These are phyloP conservation scores for Phengaris alcon DNA, from an alignment of 2,888 invertebrate genomes.

Conservation along the genomic window DNA sequence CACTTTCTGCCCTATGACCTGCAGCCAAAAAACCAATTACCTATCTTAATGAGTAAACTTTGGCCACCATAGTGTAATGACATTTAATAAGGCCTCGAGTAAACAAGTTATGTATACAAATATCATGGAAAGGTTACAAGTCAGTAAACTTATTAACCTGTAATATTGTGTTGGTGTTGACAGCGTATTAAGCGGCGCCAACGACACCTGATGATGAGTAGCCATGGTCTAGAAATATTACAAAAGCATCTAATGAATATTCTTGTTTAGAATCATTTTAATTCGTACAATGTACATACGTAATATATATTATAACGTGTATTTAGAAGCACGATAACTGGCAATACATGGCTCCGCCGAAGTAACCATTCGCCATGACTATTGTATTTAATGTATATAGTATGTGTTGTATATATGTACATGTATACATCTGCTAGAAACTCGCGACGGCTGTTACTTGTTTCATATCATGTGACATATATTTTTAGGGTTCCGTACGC, in stretches of 20 bases:
- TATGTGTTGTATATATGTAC: no score
- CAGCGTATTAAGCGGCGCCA: not conserved
- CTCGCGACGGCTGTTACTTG: no score
- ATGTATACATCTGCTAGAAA: no score
- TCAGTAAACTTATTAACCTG: not conserved
- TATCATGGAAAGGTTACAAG: not conserved
- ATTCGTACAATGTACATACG: no score
- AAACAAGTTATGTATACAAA: not conserved
- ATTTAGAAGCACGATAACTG: no score
- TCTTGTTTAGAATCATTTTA: no score
- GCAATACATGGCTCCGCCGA: no score
- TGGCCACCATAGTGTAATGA: not conserved
- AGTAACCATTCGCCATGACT: no score
- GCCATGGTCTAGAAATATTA: not conserved
- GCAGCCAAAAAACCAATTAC: constrained; percentile 13
- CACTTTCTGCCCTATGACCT: not conserved
- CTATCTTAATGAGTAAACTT: not conserved
- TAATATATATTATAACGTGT: no score
- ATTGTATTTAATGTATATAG: no score
- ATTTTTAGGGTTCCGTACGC: no score
- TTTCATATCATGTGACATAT: no score
- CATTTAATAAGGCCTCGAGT: not conserved
- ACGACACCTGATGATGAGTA: not conserved
- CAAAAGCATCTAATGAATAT: not conserved
- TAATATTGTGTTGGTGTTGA: not conserved